phyloP scores from a whole-genome alignment of 2,113 vertebrate species.

The Hippocampus zosterae region DNA sequence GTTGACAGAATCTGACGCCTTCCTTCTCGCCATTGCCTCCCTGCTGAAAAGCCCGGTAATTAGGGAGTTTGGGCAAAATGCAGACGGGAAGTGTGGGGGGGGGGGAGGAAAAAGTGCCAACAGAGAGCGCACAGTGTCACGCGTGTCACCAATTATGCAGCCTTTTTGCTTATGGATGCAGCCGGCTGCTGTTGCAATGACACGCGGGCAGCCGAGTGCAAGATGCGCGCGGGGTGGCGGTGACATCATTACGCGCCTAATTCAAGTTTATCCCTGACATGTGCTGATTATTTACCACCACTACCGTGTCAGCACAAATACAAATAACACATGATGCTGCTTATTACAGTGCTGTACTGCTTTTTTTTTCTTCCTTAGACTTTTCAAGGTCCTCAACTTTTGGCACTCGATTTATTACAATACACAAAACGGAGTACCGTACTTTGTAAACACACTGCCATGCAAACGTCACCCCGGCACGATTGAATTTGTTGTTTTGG shows the following conservation, averaged over 20 bases:
- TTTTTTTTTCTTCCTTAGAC: conserved; percentile 5
- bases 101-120: conserved; percentile 58
- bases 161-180: conserved; percentile 73
- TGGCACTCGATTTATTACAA: conserved; percentile 15
- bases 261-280: conserved; percentile 64
- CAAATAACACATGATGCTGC: conserved; percentile 32
- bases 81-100: conserved; percentile 29
- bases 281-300: conserved; percentile 57
- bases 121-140: conserved; percentile 71
- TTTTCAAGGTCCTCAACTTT: conserved; percentile 31
- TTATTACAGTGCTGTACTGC: conserved; percentile 41
- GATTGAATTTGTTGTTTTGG: not conserved
- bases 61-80: conserved; percentile 72
- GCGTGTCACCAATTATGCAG: conserved; percentile 75
- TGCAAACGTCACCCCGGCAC: not conserved
- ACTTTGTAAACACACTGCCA: not conserved
- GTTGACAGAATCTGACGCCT: conserved; percentile 71
- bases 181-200: conserved; percentile 60
- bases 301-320: conserved; percentile 55
- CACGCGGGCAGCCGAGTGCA: conserved; percentile 28
- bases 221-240: conserved; percentile 29
- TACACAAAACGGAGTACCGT: not conserved
- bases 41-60: conserved; percentile 71
- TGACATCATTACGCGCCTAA: conserved; percentile 61
- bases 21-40: conserved; percentile 57